These are phyloP conservation scores for Drosophila sp. DNA, from an alignment of 1,140 invertebrate genomes.

Conservation along the genomic window DNA sequence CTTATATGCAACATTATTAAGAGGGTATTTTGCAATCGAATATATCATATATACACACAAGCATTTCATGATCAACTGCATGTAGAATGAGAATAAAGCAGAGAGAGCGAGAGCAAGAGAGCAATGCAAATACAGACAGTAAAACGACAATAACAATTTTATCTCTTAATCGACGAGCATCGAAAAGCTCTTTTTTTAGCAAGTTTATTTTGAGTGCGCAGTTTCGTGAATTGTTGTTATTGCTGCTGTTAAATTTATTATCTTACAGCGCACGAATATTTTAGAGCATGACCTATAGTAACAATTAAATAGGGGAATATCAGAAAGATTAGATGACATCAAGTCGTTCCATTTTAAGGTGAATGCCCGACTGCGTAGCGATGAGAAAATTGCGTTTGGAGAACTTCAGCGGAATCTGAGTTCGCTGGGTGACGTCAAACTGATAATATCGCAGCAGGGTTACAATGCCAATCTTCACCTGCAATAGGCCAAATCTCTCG, in stretches of 20 bases:
- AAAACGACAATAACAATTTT: neutral
- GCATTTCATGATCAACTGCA: neutral
- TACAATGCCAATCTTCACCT: conserved; percentile 84
- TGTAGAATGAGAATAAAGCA: neutral
- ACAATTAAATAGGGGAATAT: neutral
- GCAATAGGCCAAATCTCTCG: conserved; percentile 85
- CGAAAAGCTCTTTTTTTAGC: neutral
- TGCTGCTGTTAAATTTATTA: neutral
- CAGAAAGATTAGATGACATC: neutral
- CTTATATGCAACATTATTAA: no score
- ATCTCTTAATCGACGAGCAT: conserved; percentile 6
- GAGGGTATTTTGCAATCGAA: neutral
- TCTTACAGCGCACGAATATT: neutral
- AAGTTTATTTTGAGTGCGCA: neutral
- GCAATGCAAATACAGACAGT: neutral
- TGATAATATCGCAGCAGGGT: conserved; percentile 58
- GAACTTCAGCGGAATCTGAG: conserved; percentile 57
- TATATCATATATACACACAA: neutral
- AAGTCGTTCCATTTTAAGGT: conserved; percentile 48
- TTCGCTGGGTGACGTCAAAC: conserved; percentile 51
- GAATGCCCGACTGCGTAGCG: conserved; percentile 50
- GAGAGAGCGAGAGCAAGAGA: neutral
- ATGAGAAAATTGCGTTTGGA: conserved; percentile 51
- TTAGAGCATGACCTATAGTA: conserved; percentile 15
- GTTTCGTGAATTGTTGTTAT: conserved; percentile 7